These are phyloP conservation scores for Chymomyza costata DNA, from an alignment of 1,140 invertebrate species.

Conservation along the genomic window DNA sequence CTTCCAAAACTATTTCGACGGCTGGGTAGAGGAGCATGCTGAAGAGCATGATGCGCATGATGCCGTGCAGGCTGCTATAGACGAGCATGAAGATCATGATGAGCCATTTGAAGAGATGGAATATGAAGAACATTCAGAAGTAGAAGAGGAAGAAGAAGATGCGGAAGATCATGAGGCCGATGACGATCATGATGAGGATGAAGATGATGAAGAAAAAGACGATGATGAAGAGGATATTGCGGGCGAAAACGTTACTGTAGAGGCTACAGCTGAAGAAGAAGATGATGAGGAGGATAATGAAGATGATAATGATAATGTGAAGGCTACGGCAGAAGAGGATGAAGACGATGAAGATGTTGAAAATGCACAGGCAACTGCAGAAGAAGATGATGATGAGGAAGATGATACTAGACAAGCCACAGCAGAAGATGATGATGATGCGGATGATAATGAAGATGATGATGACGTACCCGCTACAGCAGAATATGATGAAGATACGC, in stretches of 20 bases:
- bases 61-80: constrained; percentile 74
- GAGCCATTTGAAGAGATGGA: constrained; percentile 67
- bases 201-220: constrained; percentile 60
- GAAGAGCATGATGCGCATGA: constrained; percentile 76
- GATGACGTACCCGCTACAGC: constrained; percentile 44
- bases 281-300: constrained; percentile 72
- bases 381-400: constrained; percentile 35
- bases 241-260: constrained; percentile 71
- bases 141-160: constrained; percentile 60
- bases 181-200: constrained; percentile 58
- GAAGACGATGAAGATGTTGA: constrained; percentile 50
- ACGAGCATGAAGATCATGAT: constrained; percentile 68
- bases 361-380: constrained; percentile 47
- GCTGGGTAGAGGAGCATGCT: constrained; percentile 84
- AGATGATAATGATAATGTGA: constrained; percentile 62
- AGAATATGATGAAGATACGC: constrained; percentile 43
- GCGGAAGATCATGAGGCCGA: constrained; percentile 55
- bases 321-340: constrained; percentile 51
- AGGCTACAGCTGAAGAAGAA: constrained; percentile 65
- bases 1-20: constrained; percentile 84
- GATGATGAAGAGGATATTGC: constrained; percentile 62
- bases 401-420: constrained; percentile 12
- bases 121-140: constrained; percentile 58
- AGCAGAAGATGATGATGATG: constrained; percentile 49
- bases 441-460: constrained; percentile 60